Conservation (phyloP, 2,113 vertebrate genomes). For the Oriolus oriolus region DNA sequence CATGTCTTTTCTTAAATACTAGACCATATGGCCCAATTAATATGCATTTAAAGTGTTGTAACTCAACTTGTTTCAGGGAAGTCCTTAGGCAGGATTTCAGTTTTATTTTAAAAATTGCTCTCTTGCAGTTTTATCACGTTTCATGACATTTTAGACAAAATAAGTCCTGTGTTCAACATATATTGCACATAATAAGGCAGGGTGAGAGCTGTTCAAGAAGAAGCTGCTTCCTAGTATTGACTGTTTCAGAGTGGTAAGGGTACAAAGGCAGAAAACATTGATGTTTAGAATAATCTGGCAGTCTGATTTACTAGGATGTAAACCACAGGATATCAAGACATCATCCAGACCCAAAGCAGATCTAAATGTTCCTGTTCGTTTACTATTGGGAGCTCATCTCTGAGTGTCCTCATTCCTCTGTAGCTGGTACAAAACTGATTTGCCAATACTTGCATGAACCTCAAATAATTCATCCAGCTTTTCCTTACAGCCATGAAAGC, state of each 20-base stretch:
- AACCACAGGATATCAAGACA: background rate
- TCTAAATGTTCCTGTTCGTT: background rate
- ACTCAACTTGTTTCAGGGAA: background rate
- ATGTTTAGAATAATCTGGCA: background rate
- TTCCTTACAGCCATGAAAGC: background rate
- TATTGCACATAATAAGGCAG: background rate
- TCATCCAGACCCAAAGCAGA: background rate
- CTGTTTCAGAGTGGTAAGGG: background rate
- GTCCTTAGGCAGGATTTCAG: background rate
- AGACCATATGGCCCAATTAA: background rate
- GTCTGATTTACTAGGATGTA: background rate
- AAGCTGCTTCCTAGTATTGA: background rate
- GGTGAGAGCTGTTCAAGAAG: background rate
- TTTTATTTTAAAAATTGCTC: background rate
- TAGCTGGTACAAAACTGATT: background rate
- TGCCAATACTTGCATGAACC: background rate
- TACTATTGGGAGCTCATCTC: background rate
- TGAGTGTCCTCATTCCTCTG: background rate
- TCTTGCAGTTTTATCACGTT: background rate
- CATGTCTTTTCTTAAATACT: background rate
- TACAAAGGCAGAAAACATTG: background rate
- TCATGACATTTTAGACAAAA: background rate
- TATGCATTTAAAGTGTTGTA: background rate
- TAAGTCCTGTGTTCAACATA: background rate
- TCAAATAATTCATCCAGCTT: background rate